Evolutionary conservation across 2,797 vertebrate genomes (phyloP), one percentile per base, ranked within the genome.

Genomic region (Fundulus diaphanus): DNA sequence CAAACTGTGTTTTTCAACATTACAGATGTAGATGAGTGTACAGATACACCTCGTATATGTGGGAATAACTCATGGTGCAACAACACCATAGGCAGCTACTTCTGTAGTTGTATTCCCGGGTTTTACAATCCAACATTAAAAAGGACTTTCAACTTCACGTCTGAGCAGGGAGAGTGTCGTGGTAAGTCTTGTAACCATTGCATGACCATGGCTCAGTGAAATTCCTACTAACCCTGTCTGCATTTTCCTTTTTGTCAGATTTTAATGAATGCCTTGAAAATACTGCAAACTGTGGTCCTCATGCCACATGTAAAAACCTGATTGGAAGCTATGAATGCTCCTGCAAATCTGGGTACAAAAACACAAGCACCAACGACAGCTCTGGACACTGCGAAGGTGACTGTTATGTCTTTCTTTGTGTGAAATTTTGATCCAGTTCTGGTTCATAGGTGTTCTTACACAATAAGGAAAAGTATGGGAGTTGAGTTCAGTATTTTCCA

Each of bases 301-400:
- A 3, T 8, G 73, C 78, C 12, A 0, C 0, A 0, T 95, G 93
- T 68, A 0, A 0, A 0, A 95, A 95, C 86, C 46, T 1, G 27
- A 70, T 75, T 2, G 93, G 92, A 27, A 79, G 9, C 76, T 94
- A 79, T 80, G 16, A 0, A 0, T 95, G 92, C 81, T 76, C 0
- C 29, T 94, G 94, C 59, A 37, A 4, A 0, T 1, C 0, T 16
- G 93, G 93, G 1, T 94, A 90, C 42, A n/a, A 0, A 2, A 76
- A 35, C 0, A 0, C 0, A 24, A 18, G 0, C 20, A 40, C 7
- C 2, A 16, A 0, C 40, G 61, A 5, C 1, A 27, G 0, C 2
- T 0, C 0, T 7, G 5, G 0, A 15, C 0, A 1, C 3, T 94
- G 93, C 68, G 29, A 0, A 79, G 92, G 93, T 93, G 81, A 90